These are phyloP conservation scores for Scaptomyza pallida DNA, from an alignment of 1,140 invertebrate species.

Conservation along the genomic window DNA sequence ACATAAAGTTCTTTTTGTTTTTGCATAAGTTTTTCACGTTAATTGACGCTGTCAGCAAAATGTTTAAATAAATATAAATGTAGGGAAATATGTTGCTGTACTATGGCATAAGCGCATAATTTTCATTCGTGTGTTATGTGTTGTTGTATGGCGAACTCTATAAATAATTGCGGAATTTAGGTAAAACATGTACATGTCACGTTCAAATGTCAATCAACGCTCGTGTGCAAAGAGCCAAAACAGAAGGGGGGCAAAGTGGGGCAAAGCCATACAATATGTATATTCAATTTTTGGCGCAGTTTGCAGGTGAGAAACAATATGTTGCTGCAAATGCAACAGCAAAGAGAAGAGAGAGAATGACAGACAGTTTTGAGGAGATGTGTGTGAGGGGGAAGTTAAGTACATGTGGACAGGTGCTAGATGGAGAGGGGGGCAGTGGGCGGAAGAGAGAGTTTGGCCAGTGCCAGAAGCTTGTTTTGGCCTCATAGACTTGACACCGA, in stretches of 20 bases:
- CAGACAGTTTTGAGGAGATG: background rate
- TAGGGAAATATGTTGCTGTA: conserved; percentile 5
- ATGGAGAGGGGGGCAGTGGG: background rate
- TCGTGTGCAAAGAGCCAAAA: background rate
- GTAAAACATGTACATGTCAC: conserved; percentile 80
- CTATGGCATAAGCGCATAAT: too few relatives aligned
- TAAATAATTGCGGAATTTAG: conserved; percentile 79
- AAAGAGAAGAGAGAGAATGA: background rate
- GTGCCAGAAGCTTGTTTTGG: conserved; percentile 23
- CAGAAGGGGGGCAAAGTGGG: background rate
- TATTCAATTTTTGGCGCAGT: conserved; percentile 51
- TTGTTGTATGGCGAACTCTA: conserved; percentile 25
- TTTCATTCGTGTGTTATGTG: background rate
- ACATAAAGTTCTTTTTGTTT: conserved; percentile 29
- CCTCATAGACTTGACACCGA: conserved; percentile 67
- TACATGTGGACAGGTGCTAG: conserved; percentile 28
- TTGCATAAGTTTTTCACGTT: conserved; percentile 53
- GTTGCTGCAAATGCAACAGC: conserved; percentile 16
- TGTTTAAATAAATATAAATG: conserved; percentile 39
- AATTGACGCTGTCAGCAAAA: conserved; percentile 74
- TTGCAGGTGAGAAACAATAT: conserved; percentile 26
- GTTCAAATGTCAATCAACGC: conserved; percentile 76
- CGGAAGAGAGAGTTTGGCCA: too few relatives aligned
- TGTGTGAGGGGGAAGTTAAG: conserved; percentile 4
- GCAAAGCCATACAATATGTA: conserved; percentile 20